Evolutionary conservation across 1,140 invertebrate species (phyloP), one percentile per base, ranked within the genome.

Genomic region (Anoplolepis gracilipes): DNA sequence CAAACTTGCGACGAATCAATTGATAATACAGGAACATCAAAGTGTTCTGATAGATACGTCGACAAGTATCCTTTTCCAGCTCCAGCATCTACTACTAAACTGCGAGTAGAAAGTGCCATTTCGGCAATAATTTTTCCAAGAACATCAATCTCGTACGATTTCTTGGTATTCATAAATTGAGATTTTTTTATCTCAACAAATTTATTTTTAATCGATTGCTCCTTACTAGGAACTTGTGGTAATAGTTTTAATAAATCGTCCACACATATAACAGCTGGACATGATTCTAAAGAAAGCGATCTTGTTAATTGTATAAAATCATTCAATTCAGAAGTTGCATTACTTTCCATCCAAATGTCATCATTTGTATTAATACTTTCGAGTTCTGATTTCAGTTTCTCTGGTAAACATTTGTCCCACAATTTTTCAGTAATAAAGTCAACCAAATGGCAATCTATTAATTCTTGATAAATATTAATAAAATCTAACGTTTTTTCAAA

Each of bases 51-150:
- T 62, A 99, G 93, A 73, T 97, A 95, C 0, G 97, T 97, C 42
- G 97, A 97, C 0, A 98, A 94, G 94, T 98, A 98, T 0, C 98
- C 98, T 93, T 98, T 97, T 0, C 98, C 98, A 94, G 98, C 98
- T 0, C 98, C 98, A 46, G 98, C 96, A 94, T 99, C 98, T 59
- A 98, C 96, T 85, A 98, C 95, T 39, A 94, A 81, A 57, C 75
- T 87, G 61, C 46, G 36, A 22, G 90, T 82, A 22, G 69, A 22
- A 39, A 89, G 46, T 67, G 91, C 86, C 82, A 93, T 89, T 84
- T 92, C 86, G 19, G 84, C 86, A 55, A 95, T 84, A 13, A 94
- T 75, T 86, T 89, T 92, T 11, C 95, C 87, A 91, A 97, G 95
- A 28, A 95, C 90, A 90, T 96, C 95, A 39, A 98, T 97, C 95